Conservation (phyloP, 1,140 invertebrate species). For the Leguminivora glycinivorella region DNA sequence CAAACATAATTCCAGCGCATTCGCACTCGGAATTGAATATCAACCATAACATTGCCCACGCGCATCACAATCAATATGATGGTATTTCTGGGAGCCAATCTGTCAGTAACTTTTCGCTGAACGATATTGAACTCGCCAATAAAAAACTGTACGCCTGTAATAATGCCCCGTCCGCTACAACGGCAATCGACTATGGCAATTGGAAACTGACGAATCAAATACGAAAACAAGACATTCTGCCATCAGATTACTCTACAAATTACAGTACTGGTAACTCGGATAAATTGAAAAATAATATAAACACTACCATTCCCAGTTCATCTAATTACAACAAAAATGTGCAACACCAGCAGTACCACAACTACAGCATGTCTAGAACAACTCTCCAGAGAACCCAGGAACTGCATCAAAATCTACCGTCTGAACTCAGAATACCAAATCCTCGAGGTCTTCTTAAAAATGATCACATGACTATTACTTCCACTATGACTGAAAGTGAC, state of each 20-base stretch:
- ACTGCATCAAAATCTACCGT: conserved; percentile 53
- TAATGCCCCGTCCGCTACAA: conserved; percentile 38
- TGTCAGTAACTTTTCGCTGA: conserved; percentile 62
- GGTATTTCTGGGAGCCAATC: conserved; percentile 44
- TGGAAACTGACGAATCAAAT: conserved; percentile 65
- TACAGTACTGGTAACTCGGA: conserved; percentile 54
- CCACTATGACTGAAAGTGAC: conserved; percentile 49
- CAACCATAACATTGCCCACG: conserved; percentile 59
- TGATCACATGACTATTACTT: conserved; percentile 47
- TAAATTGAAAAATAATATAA: conserved; percentile 52
- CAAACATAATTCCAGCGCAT: conserved; percentile 63
- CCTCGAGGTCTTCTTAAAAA: conserved; percentile 57
- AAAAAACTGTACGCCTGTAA: conserved; percentile 66
- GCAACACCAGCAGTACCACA: conserved; percentile 58
- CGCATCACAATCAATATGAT: conserved; percentile 65
- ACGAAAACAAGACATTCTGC: conserved; percentile 58
- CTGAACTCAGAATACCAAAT: conserved; percentile 67
- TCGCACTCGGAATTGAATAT: conserved; percentile 51
- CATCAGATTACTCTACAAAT: conserved; percentile 61
- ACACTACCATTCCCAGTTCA: conserved; percentile 41
- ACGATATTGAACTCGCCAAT: conserved; percentile 67
- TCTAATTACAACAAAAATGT: conserved; percentile 65
- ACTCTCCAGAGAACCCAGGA: conserved; percentile 55
- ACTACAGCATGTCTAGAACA: conserved; percentile 54
- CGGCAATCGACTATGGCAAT: conserved; percentile 66